Conservation (phyloP, 2,888 invertebrate genomes). For the Plebejus argus region DNA sequence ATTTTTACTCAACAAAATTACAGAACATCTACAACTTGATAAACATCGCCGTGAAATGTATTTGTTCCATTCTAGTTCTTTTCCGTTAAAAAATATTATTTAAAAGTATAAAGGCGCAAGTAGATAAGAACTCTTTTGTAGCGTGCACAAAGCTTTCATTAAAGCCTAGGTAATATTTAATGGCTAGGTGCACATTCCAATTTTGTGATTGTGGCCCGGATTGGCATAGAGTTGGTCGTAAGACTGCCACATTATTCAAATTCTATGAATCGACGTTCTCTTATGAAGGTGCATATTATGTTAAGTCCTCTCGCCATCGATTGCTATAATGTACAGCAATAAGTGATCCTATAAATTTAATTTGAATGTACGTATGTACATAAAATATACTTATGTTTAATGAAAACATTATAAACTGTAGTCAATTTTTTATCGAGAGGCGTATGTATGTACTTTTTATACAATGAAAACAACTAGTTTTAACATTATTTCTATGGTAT, state of each 20-base stretch:
- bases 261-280: conserved; percentile 27
- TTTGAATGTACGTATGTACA: too few relatives aligned
- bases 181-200: conserved; percentile 31
- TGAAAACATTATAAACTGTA: too few relatives aligned
- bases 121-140: conserved; percentile 32
- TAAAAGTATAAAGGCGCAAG: conserved; percentile 31
- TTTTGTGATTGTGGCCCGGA: conserved; percentile 25
- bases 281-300: conserved; percentile 23
- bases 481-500: not conserved
- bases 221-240: conserved; percentile 21
- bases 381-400: too few relatives aligned
- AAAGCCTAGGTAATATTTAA: conserved; percentile 33
- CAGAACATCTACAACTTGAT: not conserved
- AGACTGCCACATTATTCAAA: conserved; percentile 29
- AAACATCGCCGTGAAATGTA: not conserved
- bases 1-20: too few relatives aligned
- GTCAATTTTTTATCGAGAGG: too few relatives aligned
- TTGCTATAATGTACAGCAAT: not conserved
- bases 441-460: too few relatives aligned
- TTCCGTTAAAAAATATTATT: conserved; percentile 23
- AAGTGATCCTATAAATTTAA: too few relatives aligned
- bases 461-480: too few relatives aligned
- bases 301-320: not conserved
- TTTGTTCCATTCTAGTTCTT: not conserved
- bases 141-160: conserved; percentile 29